phyloP scores from a whole-genome alignment of 2,797 vertebrate species.

The Lithobates sylvaticus region DNA sequence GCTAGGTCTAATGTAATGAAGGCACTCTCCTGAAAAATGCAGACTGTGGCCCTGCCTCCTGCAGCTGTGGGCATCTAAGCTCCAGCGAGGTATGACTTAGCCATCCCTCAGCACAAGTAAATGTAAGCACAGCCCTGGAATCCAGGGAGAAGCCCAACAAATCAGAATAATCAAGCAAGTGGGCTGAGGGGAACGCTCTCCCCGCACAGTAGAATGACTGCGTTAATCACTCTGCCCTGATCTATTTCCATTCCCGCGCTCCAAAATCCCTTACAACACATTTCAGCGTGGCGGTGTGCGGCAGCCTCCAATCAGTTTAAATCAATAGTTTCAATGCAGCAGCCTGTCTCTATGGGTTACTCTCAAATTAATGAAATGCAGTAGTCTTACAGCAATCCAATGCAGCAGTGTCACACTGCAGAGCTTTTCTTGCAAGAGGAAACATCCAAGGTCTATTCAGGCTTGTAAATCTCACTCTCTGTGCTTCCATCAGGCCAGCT shows the following conservation, averaged over 20 bases:
- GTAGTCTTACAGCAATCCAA: constrained; percentile 33
- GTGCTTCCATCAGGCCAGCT: not conserved
- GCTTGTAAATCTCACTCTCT: not conserved
- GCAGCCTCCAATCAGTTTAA: constrained; percentile 50
- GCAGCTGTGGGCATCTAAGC: not conserved
- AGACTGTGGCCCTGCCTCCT: not conserved
- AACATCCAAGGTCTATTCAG: constrained; percentile 1
- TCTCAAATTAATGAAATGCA: constrained; percentile 60
- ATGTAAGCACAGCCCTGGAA: constrained; percentile 14
- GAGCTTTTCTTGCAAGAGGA: constrained; percentile 36
- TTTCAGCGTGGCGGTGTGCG: not conserved
- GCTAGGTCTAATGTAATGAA: not conserved
- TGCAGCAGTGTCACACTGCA: constrained; percentile 54
- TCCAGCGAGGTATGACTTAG: not conserved
- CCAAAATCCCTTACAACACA: constrained; percentile 45
- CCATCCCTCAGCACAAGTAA: constrained; percentile 6
- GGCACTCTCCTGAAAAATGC: too few relatives aligned
- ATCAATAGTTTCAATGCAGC: constrained; percentile 60
- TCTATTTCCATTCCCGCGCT: constrained; percentile 28
- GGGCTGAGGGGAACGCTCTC: not conserved
- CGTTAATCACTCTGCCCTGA: constrained; percentile 39
- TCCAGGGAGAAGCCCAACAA: constrained; percentile 16
- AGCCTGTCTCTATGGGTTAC: constrained; percentile 39
- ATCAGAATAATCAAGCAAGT: constrained; percentile 5
- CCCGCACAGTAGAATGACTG: constrained; percentile 5